Evolutionary conservation across 2,113 vertebrate genomes (phyloP).

Genomic region (Parus major): DNA sequence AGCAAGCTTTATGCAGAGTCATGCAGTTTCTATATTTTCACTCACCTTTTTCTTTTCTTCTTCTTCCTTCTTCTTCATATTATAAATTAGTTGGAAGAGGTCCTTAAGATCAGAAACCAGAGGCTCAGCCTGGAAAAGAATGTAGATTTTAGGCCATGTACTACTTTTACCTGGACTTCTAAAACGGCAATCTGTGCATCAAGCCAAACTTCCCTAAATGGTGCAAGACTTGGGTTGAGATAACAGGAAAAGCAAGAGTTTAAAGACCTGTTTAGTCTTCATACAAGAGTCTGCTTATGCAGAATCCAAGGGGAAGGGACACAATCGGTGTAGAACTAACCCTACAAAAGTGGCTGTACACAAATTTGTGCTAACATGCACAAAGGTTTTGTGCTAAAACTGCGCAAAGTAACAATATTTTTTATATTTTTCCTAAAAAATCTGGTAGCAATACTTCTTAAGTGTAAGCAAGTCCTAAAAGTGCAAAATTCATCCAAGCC

Average conservation of each 20-base stretch:
- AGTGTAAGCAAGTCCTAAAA: background rate
- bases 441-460: background rate
- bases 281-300: background rate
- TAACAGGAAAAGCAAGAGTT: background rate
- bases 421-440: background rate
- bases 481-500: background rate
- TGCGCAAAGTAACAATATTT: too few species aligned
- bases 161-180: background rate
- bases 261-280: background rate
- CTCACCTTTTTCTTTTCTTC: conserved; percentile 83
- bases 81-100: conserved; percentile 95
- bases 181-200: background rate
- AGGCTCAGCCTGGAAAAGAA: conserved; percentile 85
- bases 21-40: background rate
- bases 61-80: conserved; percentile 89
- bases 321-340: background rate
- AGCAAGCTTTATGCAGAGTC: background rate
- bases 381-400: too few species aligned
- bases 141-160: background rate
- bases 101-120: conserved; percentile 94
- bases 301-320: background rate
- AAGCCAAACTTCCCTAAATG: background rate
- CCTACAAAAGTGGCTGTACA: background rate
- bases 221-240: background rate
- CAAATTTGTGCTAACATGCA: background rate